Evolutionary conservation across 2,888 invertebrate genomes (phyloP), one percentile per base, ranked within the genome.

Genomic region (Ornithoptera priamus): DNA sequence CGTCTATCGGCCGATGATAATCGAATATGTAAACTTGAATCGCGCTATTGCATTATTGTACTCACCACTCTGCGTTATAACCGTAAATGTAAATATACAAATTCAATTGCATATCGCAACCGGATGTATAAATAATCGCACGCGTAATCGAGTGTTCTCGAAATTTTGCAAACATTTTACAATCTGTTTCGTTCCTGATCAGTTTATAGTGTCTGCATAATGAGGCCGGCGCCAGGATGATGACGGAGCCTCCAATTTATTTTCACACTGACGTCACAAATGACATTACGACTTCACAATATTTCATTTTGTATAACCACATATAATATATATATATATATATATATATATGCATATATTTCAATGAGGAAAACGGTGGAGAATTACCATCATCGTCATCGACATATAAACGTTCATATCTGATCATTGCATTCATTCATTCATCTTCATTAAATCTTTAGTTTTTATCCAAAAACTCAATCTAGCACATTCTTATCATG

Each of bases 201-300:
- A 59, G 50, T 60, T 66, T 66, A 66, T 46, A 42, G 59, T 24
- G 65, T 58, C 58, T 65, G 65, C 57, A 65, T 65, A 65, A 65
- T 42, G 30, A 65, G 53, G 30, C 67, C 53, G n/a, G 22, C 59
- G 59, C 8, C 50, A 53, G 18, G 30, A 20, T 61, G 61, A 67
- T 67, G 61, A 17, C 67, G 67, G 50, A 17, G 39, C 62, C 17
- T 56, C 62, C 61, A 67, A 67, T 61, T 67, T 56, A 62, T 62
- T 62, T 57, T 42, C 56, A 20, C 62, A 56, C 56, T 62, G 50
- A 62, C 56, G 53, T 60, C 53, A 50, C 53, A 61, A 67, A 67
- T 67, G 53, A 65, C 59, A n/a, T 65, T 59, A 46, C 24, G 58
- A 65, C 57, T 65, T 65, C 65, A 65, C 12, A 65, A 46, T 59